Evolutionary conservation across 2,888 invertebrate species (phyloP).

Genomic region (Corbicula japonica): DNA sequence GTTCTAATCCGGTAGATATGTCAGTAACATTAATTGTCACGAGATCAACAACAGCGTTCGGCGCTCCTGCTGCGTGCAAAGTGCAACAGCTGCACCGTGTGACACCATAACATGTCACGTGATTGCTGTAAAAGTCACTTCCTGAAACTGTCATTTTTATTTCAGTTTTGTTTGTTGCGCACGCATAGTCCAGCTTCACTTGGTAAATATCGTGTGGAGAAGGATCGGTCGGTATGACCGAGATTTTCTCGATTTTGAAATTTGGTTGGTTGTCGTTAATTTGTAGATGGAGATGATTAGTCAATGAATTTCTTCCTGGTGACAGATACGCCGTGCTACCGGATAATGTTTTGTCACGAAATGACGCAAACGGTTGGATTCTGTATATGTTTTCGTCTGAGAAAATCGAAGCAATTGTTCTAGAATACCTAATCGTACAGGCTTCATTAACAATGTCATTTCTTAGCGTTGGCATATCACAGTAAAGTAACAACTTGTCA

Average conservation of each 20-base stretch:
- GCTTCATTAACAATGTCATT: too few species aligned
- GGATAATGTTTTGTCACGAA: too few species aligned
- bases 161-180: constrained; percentile 54
- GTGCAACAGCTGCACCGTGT: constrained; percentile 53
- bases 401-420: too few species aligned
- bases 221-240: constrained; percentile 56
- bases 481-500: constrained; percentile 7
- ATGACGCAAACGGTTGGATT: too few species aligned
- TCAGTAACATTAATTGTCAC: constrained; percentile 52
- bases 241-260: constrained; percentile 46
- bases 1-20: constrained; percentile 22
- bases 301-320: too few species aligned
- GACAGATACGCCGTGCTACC: too few species aligned
- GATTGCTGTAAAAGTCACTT: constrained; percentile 59
- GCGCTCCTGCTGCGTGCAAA: constrained; percentile 60
- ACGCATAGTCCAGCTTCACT: constrained; percentile 54
- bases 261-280: constrained; percentile 40
- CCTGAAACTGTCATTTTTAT: constrained; percentile 59
- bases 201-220: constrained; percentile 59
- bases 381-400: too few species aligned
- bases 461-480: constrained; percentile 20
- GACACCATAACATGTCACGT: constrained; percentile 45
- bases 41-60: constrained; percentile 56
- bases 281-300: too few species aligned
- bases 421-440: too few species aligned